Evolutionary conservation across 2,888 invertebrate species (phyloP).

Genomic region (Phalera bucephala): DNA sequence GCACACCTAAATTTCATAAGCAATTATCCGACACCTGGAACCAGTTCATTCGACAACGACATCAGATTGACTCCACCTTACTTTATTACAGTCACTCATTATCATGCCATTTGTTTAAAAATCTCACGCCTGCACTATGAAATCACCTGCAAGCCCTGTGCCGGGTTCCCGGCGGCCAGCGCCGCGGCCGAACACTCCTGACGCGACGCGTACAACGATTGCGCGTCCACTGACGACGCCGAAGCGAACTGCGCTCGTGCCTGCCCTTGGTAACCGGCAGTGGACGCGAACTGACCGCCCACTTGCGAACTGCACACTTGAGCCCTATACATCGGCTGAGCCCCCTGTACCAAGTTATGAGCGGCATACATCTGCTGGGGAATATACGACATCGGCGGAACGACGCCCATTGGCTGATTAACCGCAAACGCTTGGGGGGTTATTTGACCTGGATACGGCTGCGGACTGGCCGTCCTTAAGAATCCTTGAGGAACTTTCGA

Average conservation of each 20-base stretch:
- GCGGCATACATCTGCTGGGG: slow-evolving; percentile 45
- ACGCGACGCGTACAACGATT: slow-evolving; percentile 47
- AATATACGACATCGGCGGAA: slow-evolving; percentile 43
- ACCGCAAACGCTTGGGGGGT: slow-evolving; percentile 16
- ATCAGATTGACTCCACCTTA: background rate
- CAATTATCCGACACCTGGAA: no score
- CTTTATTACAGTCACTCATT: background rate
- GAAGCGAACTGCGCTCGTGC: slow-evolving; percentile 43
- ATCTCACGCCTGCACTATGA: slow-evolving; percentile 2
- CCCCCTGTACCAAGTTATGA: slow-evolving; percentile 46
- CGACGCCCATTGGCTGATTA: slow-evolving; percentile 44
- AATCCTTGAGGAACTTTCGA: slow-evolving; percentile 33
- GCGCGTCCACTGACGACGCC: slow-evolving; percentile 44
- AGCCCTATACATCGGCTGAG: slow-evolving; percentile 59
- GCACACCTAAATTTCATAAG: no score
- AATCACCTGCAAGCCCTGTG: slow-evolving; percentile 51
- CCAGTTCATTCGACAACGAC: background rate
- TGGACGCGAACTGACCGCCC: slow-evolving; percentile 38
- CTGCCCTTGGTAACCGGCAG: slow-evolving; percentile 31
- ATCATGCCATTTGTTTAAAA: slow-evolving; percentile 8
- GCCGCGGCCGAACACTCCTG: slow-evolving; percentile 59
- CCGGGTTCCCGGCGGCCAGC: slow-evolving; percentile 32
- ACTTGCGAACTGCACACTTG: slow-evolving; percentile 46
- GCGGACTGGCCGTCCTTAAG: slow-evolving; percentile 52
- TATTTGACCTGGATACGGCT: slow-evolving; percentile 23